phyloP scores from a whole-genome alignment of 37 sponge, comb jelly and placozoan genomes.

The Axinella damicornis region DNA sequence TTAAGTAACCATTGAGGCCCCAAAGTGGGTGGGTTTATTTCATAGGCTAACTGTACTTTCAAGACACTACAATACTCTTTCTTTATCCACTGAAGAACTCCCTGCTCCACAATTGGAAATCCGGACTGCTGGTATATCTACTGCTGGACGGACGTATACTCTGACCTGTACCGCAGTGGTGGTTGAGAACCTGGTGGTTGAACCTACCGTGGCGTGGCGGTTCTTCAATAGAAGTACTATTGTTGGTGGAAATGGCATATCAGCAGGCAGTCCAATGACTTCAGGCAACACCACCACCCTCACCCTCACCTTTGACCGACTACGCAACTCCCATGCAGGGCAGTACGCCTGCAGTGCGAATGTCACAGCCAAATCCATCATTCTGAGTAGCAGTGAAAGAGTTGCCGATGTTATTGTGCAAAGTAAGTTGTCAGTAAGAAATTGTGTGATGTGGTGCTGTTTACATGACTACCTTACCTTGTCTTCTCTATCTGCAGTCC shows the following conservation, averaged over 20 bases:
- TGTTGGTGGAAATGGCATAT: background rate
- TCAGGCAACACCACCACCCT: background rate
- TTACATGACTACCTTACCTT: too few species aligned
- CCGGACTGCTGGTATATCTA: background rate
- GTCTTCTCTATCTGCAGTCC: too few species aligned
- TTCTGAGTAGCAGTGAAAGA: background rate
- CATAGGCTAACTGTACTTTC: too few species aligned
- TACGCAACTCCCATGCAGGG: constrained; percentile 46
- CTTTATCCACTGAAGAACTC: background rate
- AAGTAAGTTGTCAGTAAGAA: constrained; percentile 22
- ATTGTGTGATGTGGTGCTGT: too few species aligned
- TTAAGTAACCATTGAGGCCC: too few species aligned
- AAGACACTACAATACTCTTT: background rate
- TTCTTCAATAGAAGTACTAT: too few species aligned
- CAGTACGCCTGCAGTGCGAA: constrained; percentile 42
- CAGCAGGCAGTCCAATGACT: too few species aligned
- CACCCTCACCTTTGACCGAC: constrained; percentile 18
- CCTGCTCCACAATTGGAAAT: constrained; percentile 24
- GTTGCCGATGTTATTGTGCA: background rate
- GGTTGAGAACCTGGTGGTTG: background rate
- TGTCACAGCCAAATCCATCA: background rate
- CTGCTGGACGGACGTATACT: constrained; percentile 47
- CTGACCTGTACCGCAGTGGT: constrained; percentile 26
- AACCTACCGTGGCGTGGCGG: constrained; percentile 38
- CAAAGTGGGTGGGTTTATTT: too few species aligned